Evolutionary conservation across 1,140 invertebrate species (phyloP).

Genomic region (Lepidurus apus): DNA sequence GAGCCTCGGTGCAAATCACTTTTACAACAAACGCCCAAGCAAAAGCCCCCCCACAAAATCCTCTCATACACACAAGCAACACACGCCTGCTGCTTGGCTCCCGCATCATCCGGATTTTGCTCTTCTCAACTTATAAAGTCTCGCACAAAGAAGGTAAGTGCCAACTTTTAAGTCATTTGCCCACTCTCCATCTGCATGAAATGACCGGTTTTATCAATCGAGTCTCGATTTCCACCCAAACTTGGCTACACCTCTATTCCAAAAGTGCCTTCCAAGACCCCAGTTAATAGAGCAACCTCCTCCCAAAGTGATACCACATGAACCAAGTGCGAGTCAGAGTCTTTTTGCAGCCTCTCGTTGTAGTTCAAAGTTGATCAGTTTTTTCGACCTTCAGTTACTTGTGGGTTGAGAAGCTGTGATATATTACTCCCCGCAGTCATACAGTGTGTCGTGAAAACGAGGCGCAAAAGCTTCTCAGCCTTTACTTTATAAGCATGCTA

Average conservation of each 20-base stretch:
- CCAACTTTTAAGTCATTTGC: conserved; percentile 22
- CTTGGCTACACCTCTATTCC: neutral
- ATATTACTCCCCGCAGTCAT: too few relatives aligned
- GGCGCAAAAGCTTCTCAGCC: neutral
- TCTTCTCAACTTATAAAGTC: conserved; percentile 19
- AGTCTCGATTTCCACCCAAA: neutral
- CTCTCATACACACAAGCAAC: conserved; percentile 21
- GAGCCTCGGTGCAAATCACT: conserved; percentile 20
- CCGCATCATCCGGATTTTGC: conserved; percentile 20
- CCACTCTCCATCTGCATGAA: conserved; percentile 18
- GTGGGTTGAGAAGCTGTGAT: too few relatives aligned
- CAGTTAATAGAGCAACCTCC: too few relatives aligned
- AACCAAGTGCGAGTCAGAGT: too few relatives aligned
- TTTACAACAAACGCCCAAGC: conserved; percentile 21
- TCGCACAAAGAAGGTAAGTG: conserved; percentile 1
- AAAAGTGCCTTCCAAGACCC: neutral
- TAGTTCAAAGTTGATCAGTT: too few relatives aligned
- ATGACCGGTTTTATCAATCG: conserved; percentile 1
- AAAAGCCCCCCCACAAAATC: conserved; percentile 20
- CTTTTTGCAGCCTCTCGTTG: too few relatives aligned
- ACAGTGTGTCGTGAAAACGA: neutral
- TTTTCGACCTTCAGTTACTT: too few relatives aligned
- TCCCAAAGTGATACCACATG: too few relatives aligned
- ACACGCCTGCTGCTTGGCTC: conserved; percentile 17
- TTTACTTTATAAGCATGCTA: conserved; percentile 12